Percentiles rank a stretch among this genome's conserved stretches.
These are phyloP conservation scores for Scelioninae gen. 1 DNA, from an alignment of 2,888 invertebrate species.

Conservation along the genomic window DNA sequence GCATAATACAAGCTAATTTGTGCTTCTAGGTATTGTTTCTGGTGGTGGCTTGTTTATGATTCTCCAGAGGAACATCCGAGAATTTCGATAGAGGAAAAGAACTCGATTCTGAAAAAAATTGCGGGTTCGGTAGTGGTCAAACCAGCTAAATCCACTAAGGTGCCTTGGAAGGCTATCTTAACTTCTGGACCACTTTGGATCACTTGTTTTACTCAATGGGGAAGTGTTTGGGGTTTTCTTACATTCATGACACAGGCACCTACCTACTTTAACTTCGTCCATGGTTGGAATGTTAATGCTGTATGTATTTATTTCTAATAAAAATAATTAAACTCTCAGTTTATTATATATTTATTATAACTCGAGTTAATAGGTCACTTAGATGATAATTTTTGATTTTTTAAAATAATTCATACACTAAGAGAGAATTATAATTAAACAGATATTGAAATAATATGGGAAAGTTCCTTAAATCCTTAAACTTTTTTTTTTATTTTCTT, in stretches of 20 bases:
- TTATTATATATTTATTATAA: too few relatives aligned
- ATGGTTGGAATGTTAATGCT: constrained; percentile 88
- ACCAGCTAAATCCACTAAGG: constrained; percentile 73
- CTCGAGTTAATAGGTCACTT: too few relatives aligned
- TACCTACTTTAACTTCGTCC: constrained; percentile 88
- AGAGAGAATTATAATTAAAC: too few relatives aligned
- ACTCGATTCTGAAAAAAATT: constrained; percentile 86
- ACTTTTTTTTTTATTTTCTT: too few relatives aligned
- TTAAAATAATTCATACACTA: too few relatives aligned
- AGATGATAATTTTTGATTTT: too few relatives aligned
- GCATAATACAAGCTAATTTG: not conserved
- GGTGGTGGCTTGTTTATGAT: constrained; percentile 88
- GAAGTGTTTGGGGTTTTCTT: constrained; percentile 89
- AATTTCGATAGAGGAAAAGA: constrained; percentile 86
- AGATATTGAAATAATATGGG: too few relatives aligned
- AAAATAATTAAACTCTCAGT: too few relatives aligned
- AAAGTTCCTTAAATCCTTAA: too few relatives aligned
- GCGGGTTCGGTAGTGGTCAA: constrained; percentile 79
- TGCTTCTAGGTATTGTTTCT: constrained; percentile 83
- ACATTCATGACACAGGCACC: constrained; percentile 90
- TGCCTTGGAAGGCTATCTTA: constrained; percentile 88
- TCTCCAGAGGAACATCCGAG: constrained; percentile 88
- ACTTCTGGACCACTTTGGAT: constrained; percentile 87
- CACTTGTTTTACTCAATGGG: constrained; percentile 87
- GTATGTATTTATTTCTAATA: constrained; percentile 82